Base-by-base conservation (phyloP, 2,797 vertebrate genomes). In the Sciaenops ocellatus region DNA sequence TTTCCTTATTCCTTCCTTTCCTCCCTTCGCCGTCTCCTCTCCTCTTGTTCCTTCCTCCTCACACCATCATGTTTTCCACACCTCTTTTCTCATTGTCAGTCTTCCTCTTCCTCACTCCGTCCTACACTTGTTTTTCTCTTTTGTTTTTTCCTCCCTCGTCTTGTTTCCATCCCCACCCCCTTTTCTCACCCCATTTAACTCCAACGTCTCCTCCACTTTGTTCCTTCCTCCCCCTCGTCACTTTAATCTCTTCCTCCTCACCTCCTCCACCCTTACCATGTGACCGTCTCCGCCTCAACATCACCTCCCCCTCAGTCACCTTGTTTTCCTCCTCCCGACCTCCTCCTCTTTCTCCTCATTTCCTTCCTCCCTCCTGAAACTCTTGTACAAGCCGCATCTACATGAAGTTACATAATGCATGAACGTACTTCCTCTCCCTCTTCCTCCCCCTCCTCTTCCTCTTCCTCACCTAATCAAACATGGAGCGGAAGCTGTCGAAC, bases 321-420 rank as follows among this genome's bases (percentile, higher is more conserved):
- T 68, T 26, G 38, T n/a, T 26, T 28, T 41, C 47, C n/a, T 50
- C 59, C 52, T 61, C 42, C 5, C 28, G 28, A 4, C 10, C 26
- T 60, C 28, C 63, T 54, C 18, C 38, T 18, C 44, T 17, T 5
- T 41, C 63, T 54, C 18, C 38, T 18, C 38, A 18, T 5, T 34
- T 41, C 10, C 20, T 48, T 65, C 42, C 55, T 79, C 30, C 41
- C 26, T 55, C 57, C 60, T 22, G n/a, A 79, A 73, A 60, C 44
- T 72, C 50, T 56, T 15, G 6, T 73, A 72, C 24, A 20, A 69
- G 54, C 22, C 42, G 10, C 52, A 28, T 60, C 67, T 18, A 65
- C 70, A 76, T 16, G 10, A 80, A 67, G 71, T 85, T 90, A 87
- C 85, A 90, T 92, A 89, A 87, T 86, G 78, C 73, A 86, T 78